These are phyloP conservation scores for Delphinus delphis DNA, from an alignment of 2,113 vertebrate species.

Conservation along the genomic window DNA sequence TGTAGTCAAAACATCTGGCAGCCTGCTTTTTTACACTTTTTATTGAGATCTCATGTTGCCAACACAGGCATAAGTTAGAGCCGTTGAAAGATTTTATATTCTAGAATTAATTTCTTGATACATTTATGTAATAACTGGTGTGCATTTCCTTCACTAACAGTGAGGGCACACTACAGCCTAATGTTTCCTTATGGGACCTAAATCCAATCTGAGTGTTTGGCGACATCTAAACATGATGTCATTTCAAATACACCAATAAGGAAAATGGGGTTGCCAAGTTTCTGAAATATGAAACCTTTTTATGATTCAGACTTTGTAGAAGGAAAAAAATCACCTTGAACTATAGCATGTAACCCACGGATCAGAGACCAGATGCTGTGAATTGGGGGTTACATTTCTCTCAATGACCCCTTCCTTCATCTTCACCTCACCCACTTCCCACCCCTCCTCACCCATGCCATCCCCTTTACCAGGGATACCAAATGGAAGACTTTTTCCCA, in stretches of 20 bases:
- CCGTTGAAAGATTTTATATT: slow-evolving; percentile 25
- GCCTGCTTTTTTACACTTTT: not conserved
- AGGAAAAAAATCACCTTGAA: not conserved
- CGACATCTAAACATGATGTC: not conserved
- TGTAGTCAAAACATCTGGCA: slow-evolving; percentile 70
- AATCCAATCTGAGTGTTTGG: not conserved
- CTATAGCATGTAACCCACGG: not conserved
- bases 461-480: not conserved
- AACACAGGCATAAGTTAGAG: not conserved
- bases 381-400: not conserved
- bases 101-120: slow-evolving; percentile 13
- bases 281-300: slow-evolving; percentile 7
- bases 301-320: not conserved
- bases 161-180: not conserved
- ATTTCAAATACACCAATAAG: not conserved
- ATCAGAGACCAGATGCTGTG: not conserved
- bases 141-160: not conserved
- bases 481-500: not conserved
- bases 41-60: slow-evolving; percentile 40
- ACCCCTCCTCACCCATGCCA: not conserved
- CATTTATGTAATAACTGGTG: not conserved
- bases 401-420: not conserved
- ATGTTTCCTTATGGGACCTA: not conserved
- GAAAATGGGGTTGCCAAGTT: not conserved
- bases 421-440: not conserved